A percentile compares a stretch with the other conserved stretches of the same genome.
These are phyloP conservation scores for Dicentrarchus labrax DNA, from an alignment of 2,113 vertebrate genomes.

Conservation along the genomic window DNA sequence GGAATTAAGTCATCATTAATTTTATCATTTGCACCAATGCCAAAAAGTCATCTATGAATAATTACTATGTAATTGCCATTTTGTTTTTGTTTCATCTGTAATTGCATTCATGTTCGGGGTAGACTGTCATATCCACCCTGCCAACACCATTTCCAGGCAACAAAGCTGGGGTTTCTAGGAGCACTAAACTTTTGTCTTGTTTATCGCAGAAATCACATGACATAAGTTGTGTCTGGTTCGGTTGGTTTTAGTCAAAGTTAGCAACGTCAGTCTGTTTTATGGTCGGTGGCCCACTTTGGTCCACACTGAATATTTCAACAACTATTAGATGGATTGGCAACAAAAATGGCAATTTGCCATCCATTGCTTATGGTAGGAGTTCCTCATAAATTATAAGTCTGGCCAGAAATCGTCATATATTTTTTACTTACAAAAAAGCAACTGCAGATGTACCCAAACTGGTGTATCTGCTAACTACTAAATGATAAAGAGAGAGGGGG, in stretches of 20 bases:
- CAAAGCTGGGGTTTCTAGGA: background rate
- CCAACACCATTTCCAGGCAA: background rate
- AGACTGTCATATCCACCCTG: too few species aligned
- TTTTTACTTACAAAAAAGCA: background rate
- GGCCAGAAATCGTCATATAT: background rate
- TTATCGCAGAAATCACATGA: background rate
- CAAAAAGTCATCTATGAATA: too few species aligned
- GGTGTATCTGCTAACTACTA: slow-evolving; percentile 27
- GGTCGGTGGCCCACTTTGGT: background rate
- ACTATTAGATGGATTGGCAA: background rate
- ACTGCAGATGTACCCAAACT: background rate
- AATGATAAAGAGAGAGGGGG: slow-evolving; percentile 22
- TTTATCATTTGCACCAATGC: too few species aligned
- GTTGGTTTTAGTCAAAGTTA: too few species aligned
- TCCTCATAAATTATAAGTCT: background rate
- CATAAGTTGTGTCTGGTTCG: background rate
- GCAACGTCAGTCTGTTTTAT: background rate
- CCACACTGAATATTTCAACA: background rate
- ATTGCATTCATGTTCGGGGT: background rate
- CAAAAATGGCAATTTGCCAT: background rate
- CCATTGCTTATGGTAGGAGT: too few species aligned
- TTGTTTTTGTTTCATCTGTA: background rate
- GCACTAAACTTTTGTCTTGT: background rate
- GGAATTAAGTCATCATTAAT: too few species aligned
- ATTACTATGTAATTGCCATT: too few species aligned